These are phyloP conservation scores for Belgica antarctica DNA, from an alignment of 2,888 invertebrate species.

Conservation along the genomic window DNA sequence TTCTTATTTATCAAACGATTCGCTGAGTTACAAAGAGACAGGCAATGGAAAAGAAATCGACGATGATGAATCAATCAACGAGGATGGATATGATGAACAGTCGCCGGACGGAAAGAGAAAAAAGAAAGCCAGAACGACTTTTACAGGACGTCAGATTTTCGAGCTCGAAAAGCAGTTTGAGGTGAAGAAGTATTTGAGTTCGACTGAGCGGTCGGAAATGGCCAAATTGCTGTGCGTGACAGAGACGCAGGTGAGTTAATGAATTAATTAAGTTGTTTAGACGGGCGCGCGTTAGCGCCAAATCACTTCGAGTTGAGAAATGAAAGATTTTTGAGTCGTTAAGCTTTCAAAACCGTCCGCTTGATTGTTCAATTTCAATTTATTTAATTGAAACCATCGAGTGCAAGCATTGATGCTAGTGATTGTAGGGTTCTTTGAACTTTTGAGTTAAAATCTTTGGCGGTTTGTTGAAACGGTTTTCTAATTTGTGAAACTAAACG, in stretches of 20 bases:
- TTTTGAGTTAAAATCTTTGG: no score
- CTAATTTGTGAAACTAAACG: no score
- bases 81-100: slow-evolving; percentile 57
- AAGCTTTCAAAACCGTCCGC: no score
- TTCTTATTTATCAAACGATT: slow-evolving; percentile 43
- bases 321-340: no score
- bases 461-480: no score
- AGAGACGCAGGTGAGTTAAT: slow-evolving; percentile 82
- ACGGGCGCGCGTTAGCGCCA: no score
- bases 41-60: slow-evolving; percentile 41
- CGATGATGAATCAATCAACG: slow-evolving; percentile 50
- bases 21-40: slow-evolving; percentile 36
- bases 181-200: slow-evolving; percentile 92
- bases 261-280: background rate
- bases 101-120: slow-evolving; percentile 63
- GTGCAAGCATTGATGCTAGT: no score
- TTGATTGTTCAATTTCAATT: no score
- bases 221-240: slow-evolving; percentile 90
- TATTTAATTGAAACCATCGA: no score
- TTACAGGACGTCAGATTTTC: slow-evolving; percentile 93
- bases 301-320: no score
- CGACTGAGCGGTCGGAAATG: slow-evolving; percentile 91
- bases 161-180: slow-evolving; percentile 96
- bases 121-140: slow-evolving; percentile 90
- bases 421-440: no score